Evolutionary conservation across 2,113 vertebrate genomes (phyloP).

Genomic region (Hemichromis elongatus): DNA sequence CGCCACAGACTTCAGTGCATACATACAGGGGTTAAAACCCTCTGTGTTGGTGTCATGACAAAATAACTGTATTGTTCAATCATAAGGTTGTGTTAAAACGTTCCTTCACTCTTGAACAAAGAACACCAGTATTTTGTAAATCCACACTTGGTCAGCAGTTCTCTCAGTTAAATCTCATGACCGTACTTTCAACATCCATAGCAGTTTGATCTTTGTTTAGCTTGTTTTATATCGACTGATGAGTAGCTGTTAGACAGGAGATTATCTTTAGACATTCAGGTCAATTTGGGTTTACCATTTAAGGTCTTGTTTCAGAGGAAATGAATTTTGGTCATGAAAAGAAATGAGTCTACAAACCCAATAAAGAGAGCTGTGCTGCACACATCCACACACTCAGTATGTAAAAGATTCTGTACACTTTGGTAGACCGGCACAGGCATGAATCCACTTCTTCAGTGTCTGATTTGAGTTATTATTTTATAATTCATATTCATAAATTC

Average conservation of each 20-base stretch:
- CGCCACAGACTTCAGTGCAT: background rate
- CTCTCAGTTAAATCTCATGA: background rate
- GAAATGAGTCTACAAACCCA: background rate
- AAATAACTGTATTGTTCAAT: background rate
- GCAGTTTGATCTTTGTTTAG: background rate
- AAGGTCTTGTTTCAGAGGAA: background rate
- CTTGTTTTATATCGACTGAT: background rate
- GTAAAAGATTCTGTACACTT: background rate
- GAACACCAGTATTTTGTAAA: background rate
- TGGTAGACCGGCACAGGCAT: fast-evolving
- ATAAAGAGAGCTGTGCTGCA: background rate
- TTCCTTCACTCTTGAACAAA: background rate
- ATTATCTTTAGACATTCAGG: background rate
- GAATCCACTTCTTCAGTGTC: background rate
- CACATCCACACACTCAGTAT: background rate
- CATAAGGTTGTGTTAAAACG: background rate
- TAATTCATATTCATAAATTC: background rate
- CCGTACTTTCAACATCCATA: background rate
- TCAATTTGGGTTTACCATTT: background rate
- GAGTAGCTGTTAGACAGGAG: background rate
- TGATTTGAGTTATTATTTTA: background rate
- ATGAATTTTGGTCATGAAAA: background rate
- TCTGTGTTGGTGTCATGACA: background rate
- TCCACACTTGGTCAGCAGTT: background rate
- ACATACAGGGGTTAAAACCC: background rate